Conservation (phyloP, 2,113 vertebrate species). For the Elgaria multicarinata region DNA sequence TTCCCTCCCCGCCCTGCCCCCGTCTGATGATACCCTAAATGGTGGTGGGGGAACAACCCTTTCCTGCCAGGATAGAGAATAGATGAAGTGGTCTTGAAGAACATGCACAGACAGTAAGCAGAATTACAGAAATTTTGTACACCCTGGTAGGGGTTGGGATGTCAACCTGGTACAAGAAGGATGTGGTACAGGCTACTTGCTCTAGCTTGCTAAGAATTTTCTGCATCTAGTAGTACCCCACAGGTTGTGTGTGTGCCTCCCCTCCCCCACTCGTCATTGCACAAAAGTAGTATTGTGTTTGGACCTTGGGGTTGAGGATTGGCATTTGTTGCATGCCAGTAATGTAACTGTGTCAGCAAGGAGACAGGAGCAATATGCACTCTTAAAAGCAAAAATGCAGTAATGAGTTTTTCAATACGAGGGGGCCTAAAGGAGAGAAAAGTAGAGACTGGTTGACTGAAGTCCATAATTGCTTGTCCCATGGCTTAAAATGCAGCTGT, state of each 20-base stretch:
- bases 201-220: not conserved
- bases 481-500: not conserved
- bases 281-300: not conserved
- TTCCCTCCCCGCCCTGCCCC: no score
- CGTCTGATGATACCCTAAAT: no score
- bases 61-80: not conserved
- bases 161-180: not conserved
- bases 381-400: conserved; percentile 4
- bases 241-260: not conserved
- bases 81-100: not conserved
- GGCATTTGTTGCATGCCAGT: not conserved
- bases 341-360: not conserved
- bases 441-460: not conserved
- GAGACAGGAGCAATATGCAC: accelerated
- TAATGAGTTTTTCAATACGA: not conserved
- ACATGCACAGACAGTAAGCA: not conserved
- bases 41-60: no score
- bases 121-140: not conserved
- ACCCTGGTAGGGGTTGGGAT: not conserved
- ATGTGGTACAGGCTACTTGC: not conserved
- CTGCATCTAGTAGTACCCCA: not conserved
- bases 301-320: not conserved
- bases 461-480: conserved; percentile 12
- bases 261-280: not conserved
- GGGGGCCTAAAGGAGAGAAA: not conserved